Evolutionary conservation across 2,113 vertebrate species (phyloP), one percentile per base, ranked within the genome.

Genomic region (Acrocephalus kingi): DNA sequence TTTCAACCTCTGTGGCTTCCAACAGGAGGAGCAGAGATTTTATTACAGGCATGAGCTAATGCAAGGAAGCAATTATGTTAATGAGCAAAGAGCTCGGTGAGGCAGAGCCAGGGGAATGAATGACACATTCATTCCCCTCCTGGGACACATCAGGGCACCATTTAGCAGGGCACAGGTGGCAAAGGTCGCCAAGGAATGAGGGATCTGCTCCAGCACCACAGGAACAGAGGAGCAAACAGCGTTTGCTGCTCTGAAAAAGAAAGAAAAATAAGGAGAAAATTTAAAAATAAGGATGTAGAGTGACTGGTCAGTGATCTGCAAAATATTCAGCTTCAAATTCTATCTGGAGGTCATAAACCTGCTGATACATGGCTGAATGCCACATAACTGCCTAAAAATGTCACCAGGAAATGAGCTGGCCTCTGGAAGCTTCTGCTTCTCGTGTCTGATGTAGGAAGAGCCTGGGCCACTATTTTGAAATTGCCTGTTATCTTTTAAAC

Each of bases 51-150:
- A 0, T 62, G 46, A 94, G 51, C 33, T 83, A 77, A 95, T 33
- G 71, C 20, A 51, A 56, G 82, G 84, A 69, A 88, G 87, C 80
- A 77, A 94, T 96, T 91, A 85, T 67, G 87, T n/a, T 90, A 96
- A 96, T 96, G 93, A 95, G 45, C 64, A 94, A 86, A 90, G 61
- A 95, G 58, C 64, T 78, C 9, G 72, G 86, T 67, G 86, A 87
- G 78, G 80, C 92, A 79, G 46, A 78, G 68, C 10, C 69, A 21
- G 55, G 85, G 83, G n/a, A 55, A 71, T 74, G 51, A 67, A 90
- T 24, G 49, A 58, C 37, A 39, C 37, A 39, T 39, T 39, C 37
- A 39, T 39, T 39, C 37, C 37, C 79, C 72, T 92, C 69, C 39
- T 49, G 75, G 31, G 49, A 46, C 33, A 45, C 58, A 83, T n/a